Base-by-base conservation (phyloP, 2,113 vertebrate species). In the Phyllopteryx taeniolatus region DNA sequence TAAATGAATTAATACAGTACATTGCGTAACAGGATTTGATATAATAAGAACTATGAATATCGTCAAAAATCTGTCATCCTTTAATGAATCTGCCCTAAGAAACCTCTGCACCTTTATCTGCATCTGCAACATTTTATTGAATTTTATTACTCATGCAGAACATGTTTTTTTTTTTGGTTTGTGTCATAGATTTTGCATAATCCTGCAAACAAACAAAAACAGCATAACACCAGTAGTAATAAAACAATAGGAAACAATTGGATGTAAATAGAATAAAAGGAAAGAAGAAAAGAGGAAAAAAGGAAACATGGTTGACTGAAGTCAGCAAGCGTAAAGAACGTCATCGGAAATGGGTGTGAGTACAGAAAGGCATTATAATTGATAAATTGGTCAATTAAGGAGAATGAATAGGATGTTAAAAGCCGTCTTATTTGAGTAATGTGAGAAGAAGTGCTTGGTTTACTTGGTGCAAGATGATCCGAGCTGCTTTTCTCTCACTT, bases 391-490 rank as follows among this genome's bases (percentile, higher is more conserved):
- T 31, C 12, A 27, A 57, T 22, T 57, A 27, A n/a, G 8, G 10
- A 57, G 22, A n/a, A 57, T 11, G 10, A 57, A 57, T 27, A 4
- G n/a, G 56, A 57, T 27, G 56, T 57, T 53, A 5, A 53, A 15
- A 35, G 15, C 7, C 35, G 31, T 35, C 59, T 35, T 35, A 6
- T 64, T 64, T 44, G 43, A 46, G 43, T 8, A 27, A 27, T 8
- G 43, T 65, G 3, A 42, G 19, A 44, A 22, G 42, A 44, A n/a
- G 44, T 66, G 22, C 22, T 14, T 13, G 42, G 42, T 46, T 17
- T 67, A 59, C 56, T 2, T 0, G 7, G 69, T 71, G 31, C 22
- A 79, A 95, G 84, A 78, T 79, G 93, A 96, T 94, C 91, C 9
- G 3, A 60, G 76, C 67, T 5, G 73, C 88, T 92, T 87, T 86